Conservation (phyloP, 2,797 vertebrate genomes). For the Rhincodon typus region DNA sequence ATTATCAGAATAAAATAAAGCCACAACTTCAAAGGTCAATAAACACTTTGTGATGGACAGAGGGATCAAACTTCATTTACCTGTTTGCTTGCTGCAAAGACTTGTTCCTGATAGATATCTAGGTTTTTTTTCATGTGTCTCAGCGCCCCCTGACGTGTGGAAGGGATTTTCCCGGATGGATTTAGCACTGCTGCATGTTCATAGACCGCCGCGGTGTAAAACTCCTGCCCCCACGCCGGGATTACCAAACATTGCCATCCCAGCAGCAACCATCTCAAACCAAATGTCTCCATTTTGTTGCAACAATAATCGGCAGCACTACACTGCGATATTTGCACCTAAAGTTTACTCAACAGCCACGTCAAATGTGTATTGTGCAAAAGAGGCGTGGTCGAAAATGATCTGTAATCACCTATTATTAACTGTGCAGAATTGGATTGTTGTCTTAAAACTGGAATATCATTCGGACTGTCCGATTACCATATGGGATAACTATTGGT, state of each 20-base stretch:
- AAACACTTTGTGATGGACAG: neutral
- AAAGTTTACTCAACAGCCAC: neutral
- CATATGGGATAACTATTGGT: no score
- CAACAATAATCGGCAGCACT: neutral
- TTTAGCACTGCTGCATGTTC: constrained; percentile 71
- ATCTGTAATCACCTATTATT: no score
- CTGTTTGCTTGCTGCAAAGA: constrained; percentile 62
- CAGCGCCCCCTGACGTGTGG: constrained; percentile 63
- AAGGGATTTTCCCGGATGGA: constrained; percentile 49
- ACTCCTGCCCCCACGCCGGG: neutral
- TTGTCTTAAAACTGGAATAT: neutral
- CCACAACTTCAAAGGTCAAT: neutral
- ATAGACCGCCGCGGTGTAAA: constrained; percentile 76
- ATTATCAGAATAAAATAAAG: neutral
- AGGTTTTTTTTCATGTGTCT: constrained; percentile 74
- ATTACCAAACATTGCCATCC: neutral
- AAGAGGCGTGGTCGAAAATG: neutral
- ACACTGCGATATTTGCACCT: neutral
- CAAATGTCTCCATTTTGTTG: neutral
- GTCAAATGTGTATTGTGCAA: neutral
- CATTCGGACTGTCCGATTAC: neutral
- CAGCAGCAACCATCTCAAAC: neutral
- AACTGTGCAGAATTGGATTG: neutral
- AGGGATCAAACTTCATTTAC: constrained; percentile 49
- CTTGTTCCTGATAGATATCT: constrained; percentile 74